Evolutionary conservation across 2,797 vertebrate species (phyloP), one percentile per base, ranked within the genome.

Genomic region (Takifugu rubripes): DNA sequence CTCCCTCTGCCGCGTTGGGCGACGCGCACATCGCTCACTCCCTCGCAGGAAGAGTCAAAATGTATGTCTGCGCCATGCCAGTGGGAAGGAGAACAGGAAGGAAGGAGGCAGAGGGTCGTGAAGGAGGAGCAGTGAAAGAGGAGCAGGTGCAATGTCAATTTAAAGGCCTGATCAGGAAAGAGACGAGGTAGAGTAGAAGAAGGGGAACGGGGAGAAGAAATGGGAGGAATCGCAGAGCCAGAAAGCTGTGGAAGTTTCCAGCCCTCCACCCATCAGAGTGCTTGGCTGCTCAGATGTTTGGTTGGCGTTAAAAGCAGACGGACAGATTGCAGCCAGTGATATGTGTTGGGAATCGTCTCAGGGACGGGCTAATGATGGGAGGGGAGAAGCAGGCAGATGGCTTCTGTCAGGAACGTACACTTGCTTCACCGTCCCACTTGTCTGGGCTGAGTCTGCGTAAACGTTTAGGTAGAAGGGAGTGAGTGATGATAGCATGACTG

Each of bases 301-400:
- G 66, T 90, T 89, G 88, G 89, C 81, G 70, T 70, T 77, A 72
- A 76, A 83, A 65, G 73, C 77, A 84, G 86, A 85, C 78, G 82
- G 86, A 84, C 91, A 89, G 89, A 88, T 89, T 89, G 90, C 77
- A 72, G 82, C 79, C 83, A 81, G 74, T 83, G 84, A 89, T 89
- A 87, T 89, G 89, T 89, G 88, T 87, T 87, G 86, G 88, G 86
- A 88, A 88, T 85, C 84, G 84, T 86, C 73, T 82, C 79, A 66
- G 74, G 86, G 86, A 78, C 78, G 81, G 64, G 84, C 86, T 87
- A 88, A 88, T 85, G 84, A 84, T 79, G 84, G 73, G 82, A 86
- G 84, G 82, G 61, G 77, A 81, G 77, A 78, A 78, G 57, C 64
- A 70, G 84, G 77, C 91, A 91, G 91, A 91, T 91, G 91, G 90